Evolutionary conservation across 2,113 vertebrate genomes (phyloP).

Genomic region (Callopanchax toddi): DNA sequence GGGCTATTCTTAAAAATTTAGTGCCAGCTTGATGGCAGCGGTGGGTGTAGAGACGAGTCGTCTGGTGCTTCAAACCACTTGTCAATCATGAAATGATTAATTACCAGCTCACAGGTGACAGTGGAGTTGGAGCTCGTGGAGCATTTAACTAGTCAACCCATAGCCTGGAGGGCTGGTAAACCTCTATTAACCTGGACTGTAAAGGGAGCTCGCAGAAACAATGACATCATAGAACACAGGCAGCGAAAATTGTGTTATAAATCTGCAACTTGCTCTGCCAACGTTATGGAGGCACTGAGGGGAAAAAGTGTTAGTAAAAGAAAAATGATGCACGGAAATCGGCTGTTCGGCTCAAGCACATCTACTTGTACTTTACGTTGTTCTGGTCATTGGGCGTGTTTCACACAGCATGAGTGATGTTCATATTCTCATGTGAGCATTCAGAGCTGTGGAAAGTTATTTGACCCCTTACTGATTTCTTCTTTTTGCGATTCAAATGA

Average conservation of each 20-base stretch:
- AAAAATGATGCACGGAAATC: neutral
- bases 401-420: neutral
- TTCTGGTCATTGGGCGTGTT: neutral
- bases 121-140: constrained; percentile 4
- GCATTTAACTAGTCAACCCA: constrained; percentile 22
- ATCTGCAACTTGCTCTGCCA: constrained; percentile 22
- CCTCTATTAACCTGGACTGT: constrained; percentile 28
- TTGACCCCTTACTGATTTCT: too few relatives aligned
- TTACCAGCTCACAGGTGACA: constrained; percentile 14
- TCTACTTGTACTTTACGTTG: neutral
- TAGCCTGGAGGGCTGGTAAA: constrained; percentile 4
- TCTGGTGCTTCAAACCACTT: constrained; percentile 30
- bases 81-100: constrained; percentile 35
- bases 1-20: constrained; percentile 42
- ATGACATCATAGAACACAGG: constrained; percentile 36
- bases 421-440: neutral
- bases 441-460: too few relatives aligned
- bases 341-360: neutral
- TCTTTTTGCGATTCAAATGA: too few relatives aligned
- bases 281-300: neutral
- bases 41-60: constrained; percentile 22
- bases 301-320: neutral
- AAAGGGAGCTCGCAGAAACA: constrained; percentile 29
- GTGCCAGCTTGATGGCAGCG: constrained; percentile 27
- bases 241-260: constrained; percentile 34